These are phyloP conservation scores for Gisinianus flammeolus DNA, from an alignment of 2,888 invertebrate species.

Conservation along the genomic window DNA sequence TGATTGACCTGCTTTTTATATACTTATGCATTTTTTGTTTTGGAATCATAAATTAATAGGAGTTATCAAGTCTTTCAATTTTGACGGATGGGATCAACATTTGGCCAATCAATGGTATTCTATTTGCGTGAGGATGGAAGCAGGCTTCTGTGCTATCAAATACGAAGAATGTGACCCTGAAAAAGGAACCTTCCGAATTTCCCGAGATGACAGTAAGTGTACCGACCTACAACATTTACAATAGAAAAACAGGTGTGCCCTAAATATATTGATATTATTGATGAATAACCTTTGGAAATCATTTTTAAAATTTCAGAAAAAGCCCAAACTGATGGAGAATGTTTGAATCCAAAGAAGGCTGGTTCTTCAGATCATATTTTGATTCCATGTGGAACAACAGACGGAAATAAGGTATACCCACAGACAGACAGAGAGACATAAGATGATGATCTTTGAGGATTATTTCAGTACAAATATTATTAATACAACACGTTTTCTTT, in stretches of 20 bases:
- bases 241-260: not conserved
- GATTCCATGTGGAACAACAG: constrained; percentile 58
- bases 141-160: constrained; percentile 58
- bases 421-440: not conserved
- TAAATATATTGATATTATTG: not conserved
- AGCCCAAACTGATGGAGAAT: constrained; percentile 59
- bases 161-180: constrained; percentile 59
- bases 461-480: not conserved
- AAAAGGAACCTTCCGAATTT: constrained; percentile 58
- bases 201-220: constrained; percentile 57
- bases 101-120: constrained; percentile 59
- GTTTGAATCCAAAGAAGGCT: constrained; percentile 58
- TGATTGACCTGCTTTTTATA: too few species aligned
- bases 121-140: constrained; percentile 58
- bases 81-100: constrained; percentile 59
- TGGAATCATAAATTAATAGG: too few species aligned
- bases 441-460: too few species aligned
- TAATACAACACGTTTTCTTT: not conserved
- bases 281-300: not conserved
- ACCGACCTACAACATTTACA: not conserved
- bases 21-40: too few species aligned
- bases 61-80: constrained; percentile 58
- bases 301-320: constrained; percentile 51
- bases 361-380: constrained; percentile 58
- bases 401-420: constrained; percentile 56